Evolutionary conservation across 2,113 vertebrate genomes (phyloP).

Genomic region (Spizaetus ornatus): DNA sequence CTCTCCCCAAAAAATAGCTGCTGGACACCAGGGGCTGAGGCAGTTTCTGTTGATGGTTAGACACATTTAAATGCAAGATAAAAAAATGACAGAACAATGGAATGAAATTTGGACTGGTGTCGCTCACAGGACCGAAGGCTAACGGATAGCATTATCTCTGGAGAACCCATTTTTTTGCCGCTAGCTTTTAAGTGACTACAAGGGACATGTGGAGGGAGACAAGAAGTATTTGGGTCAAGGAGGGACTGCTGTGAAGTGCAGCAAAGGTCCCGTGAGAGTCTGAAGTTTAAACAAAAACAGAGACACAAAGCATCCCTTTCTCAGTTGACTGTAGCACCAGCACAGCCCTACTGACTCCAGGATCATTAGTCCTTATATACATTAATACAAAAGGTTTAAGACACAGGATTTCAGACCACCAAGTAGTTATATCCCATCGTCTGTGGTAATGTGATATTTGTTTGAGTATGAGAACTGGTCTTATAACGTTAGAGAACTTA

Average conservation of each 20-base stretch:
- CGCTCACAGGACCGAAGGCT: neutral
- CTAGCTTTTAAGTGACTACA: neutral
- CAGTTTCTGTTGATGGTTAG: neutral
- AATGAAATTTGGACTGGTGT: neutral
- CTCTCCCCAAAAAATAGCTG: neutral
- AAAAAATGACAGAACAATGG: neutral
- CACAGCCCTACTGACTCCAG: neutral
- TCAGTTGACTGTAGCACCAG: neutral
- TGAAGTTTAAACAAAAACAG: neutral
- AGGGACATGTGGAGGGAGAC: neutral
- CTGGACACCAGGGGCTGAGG: neutral
- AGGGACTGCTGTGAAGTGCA: neutral
- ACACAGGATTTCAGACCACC: constrained; percentile 29
- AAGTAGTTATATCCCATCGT: neutral
- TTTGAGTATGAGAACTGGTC: neutral
- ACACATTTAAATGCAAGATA: neutral
- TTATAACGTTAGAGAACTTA: neutral
- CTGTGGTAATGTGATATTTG: constrained; percentile 1
- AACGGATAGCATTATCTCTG: neutral
- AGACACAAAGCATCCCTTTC: neutral
- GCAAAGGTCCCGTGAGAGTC: neutral
- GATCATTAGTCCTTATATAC: neutral
- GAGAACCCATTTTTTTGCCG: neutral
- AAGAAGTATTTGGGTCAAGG: neutral
- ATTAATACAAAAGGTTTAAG: neutral